Evolutionary conservation across 2,113 vertebrate species (phyloP).

Genomic region (Antechinus flavipes): DNA sequence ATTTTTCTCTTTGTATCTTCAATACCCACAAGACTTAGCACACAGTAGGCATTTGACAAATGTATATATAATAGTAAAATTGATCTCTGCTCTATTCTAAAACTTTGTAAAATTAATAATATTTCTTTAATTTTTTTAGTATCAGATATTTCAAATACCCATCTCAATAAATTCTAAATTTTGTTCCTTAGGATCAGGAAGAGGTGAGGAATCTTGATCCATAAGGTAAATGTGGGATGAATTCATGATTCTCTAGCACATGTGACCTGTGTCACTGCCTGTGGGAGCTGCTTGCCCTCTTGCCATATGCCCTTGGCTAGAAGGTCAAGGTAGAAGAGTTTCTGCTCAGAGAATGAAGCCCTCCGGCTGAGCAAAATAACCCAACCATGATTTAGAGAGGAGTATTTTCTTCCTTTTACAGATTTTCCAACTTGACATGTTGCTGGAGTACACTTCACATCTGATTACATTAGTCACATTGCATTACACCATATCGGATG

Average conservation of each 20-base stretch:
- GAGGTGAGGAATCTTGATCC: slow-evolving; percentile 69
- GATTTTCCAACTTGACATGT: slow-evolving; percentile 68
- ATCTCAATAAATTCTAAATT: slow-evolving; percentile 30
- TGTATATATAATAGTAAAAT: not conserved
- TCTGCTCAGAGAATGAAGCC: slow-evolving; percentile 75
- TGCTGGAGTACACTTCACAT: slow-evolving; percentile 78
- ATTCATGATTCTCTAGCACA: slow-evolving; percentile 68
- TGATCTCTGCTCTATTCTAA: not conserved
- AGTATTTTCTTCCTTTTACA: slow-evolving; percentile 57
- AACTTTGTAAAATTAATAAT: slow-evolving; percentile 10
- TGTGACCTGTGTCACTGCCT: slow-evolving; percentile 78
- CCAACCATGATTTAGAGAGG: slow-evolving; percentile 65
- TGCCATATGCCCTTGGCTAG: slow-evolving; percentile 77
- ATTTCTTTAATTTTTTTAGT: slow-evolving; percentile 33
- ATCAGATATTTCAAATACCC: not conserved
- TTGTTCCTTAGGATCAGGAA: slow-evolving; percentile 55
- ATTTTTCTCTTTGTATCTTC: not conserved
- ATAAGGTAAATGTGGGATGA: slow-evolving; percentile 69
- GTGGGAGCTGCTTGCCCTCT: slow-evolving; percentile 69
- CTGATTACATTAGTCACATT: slow-evolving; percentile 85
- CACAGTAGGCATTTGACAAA: not conserved
- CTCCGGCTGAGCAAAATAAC: slow-evolving; percentile 80
- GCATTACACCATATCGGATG: slow-evolving; percentile 77
- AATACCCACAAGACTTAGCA: not conserved
- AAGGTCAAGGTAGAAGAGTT: slow-evolving; percentile 82